phyloP scores from a whole-genome alignment of 1,140 invertebrate species.

The Drosophila kanapiae region DNA sequence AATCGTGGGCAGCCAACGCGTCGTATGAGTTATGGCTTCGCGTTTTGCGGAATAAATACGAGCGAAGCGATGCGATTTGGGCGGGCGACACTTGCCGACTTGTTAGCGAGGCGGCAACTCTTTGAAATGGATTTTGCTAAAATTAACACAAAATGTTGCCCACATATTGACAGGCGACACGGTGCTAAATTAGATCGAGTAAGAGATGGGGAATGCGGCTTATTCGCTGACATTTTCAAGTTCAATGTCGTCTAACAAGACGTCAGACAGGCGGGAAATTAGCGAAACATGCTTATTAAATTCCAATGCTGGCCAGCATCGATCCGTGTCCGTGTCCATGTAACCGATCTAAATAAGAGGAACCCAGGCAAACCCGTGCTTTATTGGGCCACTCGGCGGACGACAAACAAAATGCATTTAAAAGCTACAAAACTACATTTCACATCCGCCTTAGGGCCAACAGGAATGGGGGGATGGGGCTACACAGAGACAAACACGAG shows the following conservation, averaged over 20 bases:
- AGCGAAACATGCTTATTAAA: constrained; percentile 79
- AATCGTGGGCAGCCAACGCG: constrained; percentile 62
- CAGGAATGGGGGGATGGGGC: constrained; percentile 22
- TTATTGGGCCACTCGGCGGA: constrained; percentile 71
- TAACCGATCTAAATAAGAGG: constrained; percentile 82
- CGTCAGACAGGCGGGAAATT: constrained; percentile 55
- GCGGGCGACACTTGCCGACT: constrained; percentile 65
- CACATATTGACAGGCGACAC: constrained; percentile 75
- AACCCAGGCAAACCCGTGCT: constrained; percentile 39
- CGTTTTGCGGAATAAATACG: constrained; percentile 56
- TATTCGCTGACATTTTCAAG: constrained; percentile 55
- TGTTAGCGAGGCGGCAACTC: constrained; percentile 57
- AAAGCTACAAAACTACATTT: constrained; percentile 83
- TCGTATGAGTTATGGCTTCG: constrained; percentile 70
- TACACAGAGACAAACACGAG: constrained; percentile 74
- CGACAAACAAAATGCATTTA: constrained; percentile 84
- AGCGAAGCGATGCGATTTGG: constrained; percentile 19
- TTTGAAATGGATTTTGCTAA: constrained; percentile 69
- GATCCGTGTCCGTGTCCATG: constrained; percentile 66
- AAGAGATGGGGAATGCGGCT: constrained; percentile 21
- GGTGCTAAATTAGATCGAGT: constrained; percentile 71
- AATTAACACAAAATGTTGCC: constrained; percentile 63
- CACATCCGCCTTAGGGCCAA: constrained; percentile 38
- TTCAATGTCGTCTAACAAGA: constrained; percentile 67
- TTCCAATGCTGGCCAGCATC: constrained; percentile 42